Conservation (phyloP, 2,113 vertebrate genomes). For the Arizona elegans region DNA sequence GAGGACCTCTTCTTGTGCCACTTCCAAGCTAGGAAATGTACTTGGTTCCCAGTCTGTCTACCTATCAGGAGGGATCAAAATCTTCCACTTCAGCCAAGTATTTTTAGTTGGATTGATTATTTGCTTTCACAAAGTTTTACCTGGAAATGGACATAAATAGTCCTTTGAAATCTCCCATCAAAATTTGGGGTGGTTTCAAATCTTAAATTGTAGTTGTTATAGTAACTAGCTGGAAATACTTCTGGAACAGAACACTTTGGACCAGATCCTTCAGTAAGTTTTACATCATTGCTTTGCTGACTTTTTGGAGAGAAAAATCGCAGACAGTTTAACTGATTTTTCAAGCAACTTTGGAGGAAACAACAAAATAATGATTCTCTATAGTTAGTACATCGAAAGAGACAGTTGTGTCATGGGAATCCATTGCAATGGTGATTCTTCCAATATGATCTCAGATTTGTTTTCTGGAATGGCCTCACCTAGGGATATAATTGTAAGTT, state of each 20-base stretch:
- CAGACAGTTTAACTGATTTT: not conserved
- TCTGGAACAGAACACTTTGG: not conserved
- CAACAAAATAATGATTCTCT: not conserved
- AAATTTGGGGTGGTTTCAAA: not conserved
- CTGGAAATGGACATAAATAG: not conserved
- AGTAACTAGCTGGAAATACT: not conserved
- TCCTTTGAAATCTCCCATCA: not conserved
- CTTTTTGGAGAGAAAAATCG: not conserved
- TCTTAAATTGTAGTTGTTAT: not conserved
- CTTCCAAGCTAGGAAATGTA: not conserved
- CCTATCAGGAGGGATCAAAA: not conserved
- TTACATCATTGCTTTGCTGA: not conserved
- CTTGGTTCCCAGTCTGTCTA: not conserved
- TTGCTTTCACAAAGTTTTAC: not conserved
- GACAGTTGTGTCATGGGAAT: not conserved
- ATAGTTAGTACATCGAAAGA: not conserved
- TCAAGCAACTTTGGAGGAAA: not conserved
- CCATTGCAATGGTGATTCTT: not conserved
- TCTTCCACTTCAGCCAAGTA: not conserved
- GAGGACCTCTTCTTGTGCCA: too few species aligned
- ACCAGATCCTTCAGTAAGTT: not conserved
- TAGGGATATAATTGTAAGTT: not conserved
- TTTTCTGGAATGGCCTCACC: not conserved
- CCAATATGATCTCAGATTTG: not conserved
- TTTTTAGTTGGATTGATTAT: not conserved